A percentile compares a stretch with the other conserved stretches of the same genome.
Evolutionary conservation across 2,113 vertebrate genomes (phyloP).

Genomic region (Chaetorhynchus papuensis): DNA sequence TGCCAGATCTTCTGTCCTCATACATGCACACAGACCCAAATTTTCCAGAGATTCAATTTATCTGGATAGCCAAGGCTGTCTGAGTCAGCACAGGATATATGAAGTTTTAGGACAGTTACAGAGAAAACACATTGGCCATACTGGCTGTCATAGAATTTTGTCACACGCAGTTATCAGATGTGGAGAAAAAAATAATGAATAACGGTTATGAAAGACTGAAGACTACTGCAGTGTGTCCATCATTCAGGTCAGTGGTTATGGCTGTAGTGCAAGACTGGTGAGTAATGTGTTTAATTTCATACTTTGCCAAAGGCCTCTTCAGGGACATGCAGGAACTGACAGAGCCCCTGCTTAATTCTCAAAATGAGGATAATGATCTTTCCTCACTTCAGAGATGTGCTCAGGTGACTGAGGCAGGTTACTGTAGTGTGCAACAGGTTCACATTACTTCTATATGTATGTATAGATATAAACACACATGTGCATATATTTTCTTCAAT

Average conservation of each 20-base stretch:
- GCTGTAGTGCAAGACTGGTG: background rate
- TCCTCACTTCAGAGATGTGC: background rate
- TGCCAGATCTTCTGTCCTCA: background rate
- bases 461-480: background rate
- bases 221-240: background rate
- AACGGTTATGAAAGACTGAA: background rate
- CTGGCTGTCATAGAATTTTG: background rate
- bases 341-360: background rate
- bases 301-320: background rate
- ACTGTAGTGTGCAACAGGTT: background rate
- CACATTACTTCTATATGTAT: background rate
- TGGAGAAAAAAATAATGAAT: background rate
- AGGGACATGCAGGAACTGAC: background rate
- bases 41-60: background rate
- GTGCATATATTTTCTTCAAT: background rate
- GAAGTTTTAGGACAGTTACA: background rate
- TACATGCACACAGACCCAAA: background rate
- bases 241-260: background rate
- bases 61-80: background rate
- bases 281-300: slow-evolving; percentile 33
- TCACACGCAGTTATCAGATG: background rate
- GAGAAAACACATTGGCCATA: background rate
- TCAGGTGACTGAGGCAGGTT: background rate
- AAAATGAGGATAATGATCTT: background rate
- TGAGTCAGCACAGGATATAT: background rate